phyloP scores from a whole-genome alignment of 35 echinoderm and acorn worm species.

The Heliocidaris tuberculata region DNA sequence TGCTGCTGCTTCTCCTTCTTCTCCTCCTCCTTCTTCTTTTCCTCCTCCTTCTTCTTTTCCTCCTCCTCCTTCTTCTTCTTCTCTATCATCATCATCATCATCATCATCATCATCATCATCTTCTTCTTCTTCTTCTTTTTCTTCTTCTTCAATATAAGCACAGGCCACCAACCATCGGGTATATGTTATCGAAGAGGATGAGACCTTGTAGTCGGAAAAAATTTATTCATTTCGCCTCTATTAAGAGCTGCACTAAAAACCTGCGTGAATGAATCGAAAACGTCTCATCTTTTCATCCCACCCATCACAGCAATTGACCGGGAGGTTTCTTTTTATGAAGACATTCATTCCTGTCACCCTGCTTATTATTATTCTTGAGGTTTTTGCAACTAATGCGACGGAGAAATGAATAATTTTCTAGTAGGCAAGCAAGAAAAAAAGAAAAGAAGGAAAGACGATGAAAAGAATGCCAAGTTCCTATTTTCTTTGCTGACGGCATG shows the following conservation, averaged over 20 bases:
- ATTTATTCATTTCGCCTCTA: neutral
- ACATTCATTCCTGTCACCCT: neutral
- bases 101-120: too few relatives aligned
- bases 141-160: too few relatives aligned
- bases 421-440: neutral
- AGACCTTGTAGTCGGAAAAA: neutral
- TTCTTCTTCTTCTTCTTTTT: too few relatives aligned
- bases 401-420: neutral
- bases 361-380: neutral
- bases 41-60: too few relatives aligned
- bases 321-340: neutral
- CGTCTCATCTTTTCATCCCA: neutral
- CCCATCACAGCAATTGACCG: neutral
- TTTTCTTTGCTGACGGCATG: neutral
- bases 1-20: too few relatives aligned
- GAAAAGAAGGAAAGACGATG: neutral
- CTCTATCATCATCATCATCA: too few relatives aligned
- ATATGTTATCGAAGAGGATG: too few relatives aligned
- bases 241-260: neutral
- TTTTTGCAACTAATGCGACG: neutral
- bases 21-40: too few relatives aligned
- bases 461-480: neutral
- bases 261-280: neutral
- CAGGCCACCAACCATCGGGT: too few relatives aligned
- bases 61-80: too few relatives aligned